Evolutionary conservation across 2,888 invertebrate species (phyloP).

Genomic region (Deroplatys truncata): DNA sequence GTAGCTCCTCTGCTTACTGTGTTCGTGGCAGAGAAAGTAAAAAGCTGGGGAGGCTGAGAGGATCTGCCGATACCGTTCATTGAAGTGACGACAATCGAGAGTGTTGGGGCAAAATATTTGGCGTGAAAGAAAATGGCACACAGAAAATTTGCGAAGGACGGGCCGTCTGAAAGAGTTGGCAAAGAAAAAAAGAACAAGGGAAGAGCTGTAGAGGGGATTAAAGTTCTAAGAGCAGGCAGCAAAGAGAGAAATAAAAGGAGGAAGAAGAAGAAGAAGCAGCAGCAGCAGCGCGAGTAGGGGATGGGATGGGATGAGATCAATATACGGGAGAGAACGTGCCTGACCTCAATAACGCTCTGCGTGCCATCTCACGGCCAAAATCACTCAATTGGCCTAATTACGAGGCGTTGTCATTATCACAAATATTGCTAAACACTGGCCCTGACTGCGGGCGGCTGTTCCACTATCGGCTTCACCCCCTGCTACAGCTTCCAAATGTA

Average conservation of each 20-base stretch:
- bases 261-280: too few relatives aligned
- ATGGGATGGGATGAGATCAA: not conserved
- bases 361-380: not conserved
- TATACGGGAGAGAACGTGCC: constrained; percentile 4
- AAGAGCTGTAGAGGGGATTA: not conserved
- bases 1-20: too few relatives aligned
- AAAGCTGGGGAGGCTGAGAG: too few relatives aligned
- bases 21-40: too few relatives aligned
- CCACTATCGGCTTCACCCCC: too few relatives aligned
- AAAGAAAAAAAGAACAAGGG: not conserved
- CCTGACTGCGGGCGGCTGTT: too few relatives aligned
- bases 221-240: not conserved
- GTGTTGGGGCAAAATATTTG: not conserved
- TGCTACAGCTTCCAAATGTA: too few relatives aligned
- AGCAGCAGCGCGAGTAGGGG: not conserved
- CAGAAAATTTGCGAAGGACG: not conserved
- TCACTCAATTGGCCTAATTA: not conserved
- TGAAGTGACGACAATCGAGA: not conserved
- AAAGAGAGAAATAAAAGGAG: not conserved
- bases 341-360: not conserved
- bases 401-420: too few relatives aligned
- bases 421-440: too few relatives aligned
- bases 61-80: not conserved
- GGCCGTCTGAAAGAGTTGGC: not conserved
- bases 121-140: not conserved